Base-by-base conservation (phyloP, 2,888 invertebrate genomes). In the Lithophane semibrunnea region DNA sequence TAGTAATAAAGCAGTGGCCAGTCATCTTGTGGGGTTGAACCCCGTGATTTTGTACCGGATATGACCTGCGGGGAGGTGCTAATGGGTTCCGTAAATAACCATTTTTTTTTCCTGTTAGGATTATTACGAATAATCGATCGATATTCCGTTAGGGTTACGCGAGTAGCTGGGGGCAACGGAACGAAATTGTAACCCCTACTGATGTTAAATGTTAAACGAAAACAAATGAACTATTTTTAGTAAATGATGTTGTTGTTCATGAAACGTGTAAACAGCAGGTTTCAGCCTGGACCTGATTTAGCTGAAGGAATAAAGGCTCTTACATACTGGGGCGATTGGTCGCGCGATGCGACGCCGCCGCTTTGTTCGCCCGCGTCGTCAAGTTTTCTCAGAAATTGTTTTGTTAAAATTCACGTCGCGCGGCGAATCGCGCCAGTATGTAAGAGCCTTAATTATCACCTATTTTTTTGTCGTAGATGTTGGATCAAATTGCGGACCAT, bases 21-120 rank as follows among this genome's bases (percentile, higher is more conserved):
- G 94, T 93, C 93, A 94, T 93, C 91, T 90, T 84, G 81, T 89
- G 89, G 93, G 93, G 93, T 92, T 87, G 75, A 77, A 91, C 93
- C 94, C 93, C 90, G 92, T 93, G 93, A 94, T 94, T 93, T 90
- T 87, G 82, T 91, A 93, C 95, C 95, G 96, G 96, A 96, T 94
- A 94, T 94, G 88, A 94, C 92, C 92, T 88, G 91, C 91, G 90
- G 94, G 92, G 91, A 93, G 90, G 94, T 92, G 94, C 89, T 95
- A 95, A 95, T 95, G 91, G 93, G 93, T 93, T 93, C 92, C 91
- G 92, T 93, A 92, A 93, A 92, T 93, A 91, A 90, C 81, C 73
- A 73, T 84, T 88, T 91, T 91, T 92, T 91, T 89, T 86, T 77
- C 64, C 60, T 89, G 80, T 88, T 89, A 83, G 86, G 87, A 90